Conservation (phyloP, 2,888 invertebrate genomes). For the Anthrax anthrax region DNA sequence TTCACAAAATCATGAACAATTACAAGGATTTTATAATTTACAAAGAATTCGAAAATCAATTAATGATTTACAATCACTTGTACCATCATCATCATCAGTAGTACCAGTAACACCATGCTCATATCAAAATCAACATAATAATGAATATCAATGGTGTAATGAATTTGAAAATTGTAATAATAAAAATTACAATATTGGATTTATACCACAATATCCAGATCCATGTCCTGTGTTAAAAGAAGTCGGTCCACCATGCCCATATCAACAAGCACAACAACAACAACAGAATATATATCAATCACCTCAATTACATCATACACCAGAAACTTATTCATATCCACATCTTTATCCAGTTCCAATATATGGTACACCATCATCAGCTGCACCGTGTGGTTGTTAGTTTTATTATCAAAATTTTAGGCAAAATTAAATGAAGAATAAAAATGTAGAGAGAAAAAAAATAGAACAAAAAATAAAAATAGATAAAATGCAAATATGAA, state of each 20-base stretch:
- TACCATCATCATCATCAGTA: not conserved
- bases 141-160: not conserved
- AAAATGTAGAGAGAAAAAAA: too few species aligned
- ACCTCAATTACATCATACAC: not conserved
- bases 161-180: not conserved
- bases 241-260: not conserved
- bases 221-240: not conserved
- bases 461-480: too few species aligned
- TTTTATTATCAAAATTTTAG: too few species aligned
- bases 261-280: not conserved
- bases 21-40: too few species aligned
- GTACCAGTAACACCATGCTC: not conserved
- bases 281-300: too few species aligned
- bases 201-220: not conserved
- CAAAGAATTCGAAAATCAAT: not conserved
- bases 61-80: not conserved
- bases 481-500: too few species aligned
- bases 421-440: too few species aligned
- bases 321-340: not conserved
- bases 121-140: not conserved
- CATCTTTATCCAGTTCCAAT: not conserved
- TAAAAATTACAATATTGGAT: not conserved
- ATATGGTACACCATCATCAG: too few species aligned
- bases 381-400: not conserved
- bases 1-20: not conserved